A percentile compares a stretch with the other conserved stretches of the same genome.
Evolutionary conservation across 2,888 invertebrate species (phyloP).

Genomic region (Rhagium mordax): DNA sequence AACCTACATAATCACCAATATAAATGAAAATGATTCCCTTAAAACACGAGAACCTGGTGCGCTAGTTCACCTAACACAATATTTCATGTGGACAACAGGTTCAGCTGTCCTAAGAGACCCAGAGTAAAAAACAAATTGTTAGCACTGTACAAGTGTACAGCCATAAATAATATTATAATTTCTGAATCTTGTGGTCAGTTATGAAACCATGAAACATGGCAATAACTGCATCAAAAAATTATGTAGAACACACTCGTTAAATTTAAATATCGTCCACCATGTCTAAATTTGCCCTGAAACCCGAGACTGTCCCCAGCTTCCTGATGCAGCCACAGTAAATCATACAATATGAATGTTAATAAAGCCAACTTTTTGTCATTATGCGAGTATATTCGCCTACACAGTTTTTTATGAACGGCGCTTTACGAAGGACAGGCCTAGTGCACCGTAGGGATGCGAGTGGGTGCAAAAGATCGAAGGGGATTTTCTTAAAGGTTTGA

Average conservation of each 20-base stretch:
- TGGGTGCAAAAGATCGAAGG: no score
- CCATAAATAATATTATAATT: neutral
- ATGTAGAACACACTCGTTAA: neutral
- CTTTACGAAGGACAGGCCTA: no score
- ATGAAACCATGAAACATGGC: neutral
- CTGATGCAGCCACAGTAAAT: neutral
- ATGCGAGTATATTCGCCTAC: no score
- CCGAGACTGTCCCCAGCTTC: neutral
- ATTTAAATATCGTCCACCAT: neutral
- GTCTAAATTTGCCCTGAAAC: neutral
- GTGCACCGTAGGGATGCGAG: no score
- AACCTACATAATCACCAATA: neutral
- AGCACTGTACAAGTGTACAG: neutral
- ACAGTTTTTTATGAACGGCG: no score
- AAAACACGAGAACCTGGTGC: neutral
- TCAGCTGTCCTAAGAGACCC: neutral
- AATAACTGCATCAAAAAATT: neutral
- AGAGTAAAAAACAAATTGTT: neutral
- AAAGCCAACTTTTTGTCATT: neutral
- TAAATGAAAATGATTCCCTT: neutral
- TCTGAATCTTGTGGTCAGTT: neutral
- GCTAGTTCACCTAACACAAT: neutral
- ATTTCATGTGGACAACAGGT: neutral
- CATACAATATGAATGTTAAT: neutral
- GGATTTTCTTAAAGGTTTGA: no score